Evolutionary conservation across 2,113 vertebrate species (phyloP), one percentile per base, ranked within the genome.

Genomic region (Ammodramus savannarum): DNA sequence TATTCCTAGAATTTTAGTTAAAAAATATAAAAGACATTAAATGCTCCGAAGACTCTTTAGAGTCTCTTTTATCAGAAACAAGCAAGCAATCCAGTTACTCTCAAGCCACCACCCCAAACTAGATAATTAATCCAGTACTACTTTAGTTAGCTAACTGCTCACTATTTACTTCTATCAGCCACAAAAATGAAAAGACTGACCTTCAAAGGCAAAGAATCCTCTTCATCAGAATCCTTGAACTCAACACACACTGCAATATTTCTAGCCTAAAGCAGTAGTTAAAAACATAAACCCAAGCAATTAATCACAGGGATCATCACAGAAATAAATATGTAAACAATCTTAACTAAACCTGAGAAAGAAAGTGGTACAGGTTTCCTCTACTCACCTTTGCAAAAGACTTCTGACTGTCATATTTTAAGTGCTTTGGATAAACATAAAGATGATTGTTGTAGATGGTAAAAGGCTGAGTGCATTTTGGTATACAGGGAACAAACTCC

Each of bases 381-480:
- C 29, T 25, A 92, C 83, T 97, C 96, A 99, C 99, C 99, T 99
- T 99, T 76, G 99, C 98, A 86, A 99, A 99, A 43, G 99, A 97
- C 95, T 99, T 99, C 63, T 99, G 99, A 97, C 98, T 98, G 97
- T 99, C 99, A 10, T 99, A 99, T 97, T 99, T 99, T 97, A 99
- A 98, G 94, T 98, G 97, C 85, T 98, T 99, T 9, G 99, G 99
- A 96, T 99, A 99, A 95, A 99, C 98, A 49, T 99, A 99, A 89
- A 99, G 99, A 97, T 99, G 99, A 96, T 99, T 99, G 97, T 98
- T 99, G 97, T 99, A 99, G 97, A 98, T 98, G 71, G 99, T 99
- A 95, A 99, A 99, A 93, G 99, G 99, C 94, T 99, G 99, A 55
- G 99, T 99, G 92, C 98, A 98, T 97, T 98, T 99, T 82, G 99